Base-by-base conservation (phyloP, 2,888 invertebrate species). In the Flabesymbios commensalis region DNA sequence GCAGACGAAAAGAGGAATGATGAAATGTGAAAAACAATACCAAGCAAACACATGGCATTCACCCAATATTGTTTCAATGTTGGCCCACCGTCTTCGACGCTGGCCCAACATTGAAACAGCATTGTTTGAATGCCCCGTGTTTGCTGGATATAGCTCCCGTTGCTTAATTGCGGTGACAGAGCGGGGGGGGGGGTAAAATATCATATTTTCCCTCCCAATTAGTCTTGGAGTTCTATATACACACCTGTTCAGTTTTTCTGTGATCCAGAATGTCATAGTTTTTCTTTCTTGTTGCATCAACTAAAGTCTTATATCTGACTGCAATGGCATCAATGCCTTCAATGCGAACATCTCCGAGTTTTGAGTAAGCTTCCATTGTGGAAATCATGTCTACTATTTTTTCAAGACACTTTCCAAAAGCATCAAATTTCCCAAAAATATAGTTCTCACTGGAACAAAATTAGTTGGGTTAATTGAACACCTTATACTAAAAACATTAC, bases 371-470 rank as follows among this genome's bases (percentile, higher is more conserved):
- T 69, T 95, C 93, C 79, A 96, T 92, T 43, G 93, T 86, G 83
- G 93, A 91, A 74, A 96, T 93, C 88, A 94, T 91, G 1, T 89
- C 87, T 19, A 93, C 89, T 41, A 97, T 93, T 80, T 93, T 92
- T 71, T 90, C 88, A 19, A 97, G 84, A 33, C 96, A 87, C 68
- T 89, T 90, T 78, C 95, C 95, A 82, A 97, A 97, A 0, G 93
- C 90, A 78, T 96, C 94, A 76, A 96, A 96, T 85, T 95, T 94
- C 39, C 97, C 97, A 81, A 97, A 97, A 0, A 97, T 95, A 78
- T 95, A 95, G 79, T 95, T 95, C 84, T 96, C 95, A 1, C 94
- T 94, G 67, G 28, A 71, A 67, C n/a, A n/a, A n/a, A n/a, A n/a
- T n/a, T n/a, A n/a, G n/a, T n/a, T n/a, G 36, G 32, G 24, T 28